Conservation (phyloP, 2,888 invertebrate genomes). For the Eupithecia centaureata region DNA sequence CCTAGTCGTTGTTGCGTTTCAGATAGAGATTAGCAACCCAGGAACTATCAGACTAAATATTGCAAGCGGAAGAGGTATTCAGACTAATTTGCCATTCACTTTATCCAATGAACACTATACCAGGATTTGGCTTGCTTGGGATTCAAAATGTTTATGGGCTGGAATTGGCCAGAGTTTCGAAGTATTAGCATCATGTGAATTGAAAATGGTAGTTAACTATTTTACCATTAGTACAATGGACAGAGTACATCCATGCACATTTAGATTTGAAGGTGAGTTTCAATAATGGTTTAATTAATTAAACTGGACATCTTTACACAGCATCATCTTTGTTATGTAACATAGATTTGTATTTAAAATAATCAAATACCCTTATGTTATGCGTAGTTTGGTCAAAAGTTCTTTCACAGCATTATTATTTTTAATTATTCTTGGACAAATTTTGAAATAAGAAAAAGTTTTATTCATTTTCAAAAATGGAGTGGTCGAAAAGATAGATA, state of each 20-base stretch:
- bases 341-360: too few relatives aligned
- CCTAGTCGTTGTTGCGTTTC: constrained; percentile 15
- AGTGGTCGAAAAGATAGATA: too few relatives aligned
- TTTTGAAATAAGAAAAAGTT: too few relatives aligned
- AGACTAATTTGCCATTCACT: constrained; percentile 16
- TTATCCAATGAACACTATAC: constrained; percentile 60
- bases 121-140: constrained; percentile 81
- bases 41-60: constrained; percentile 49
- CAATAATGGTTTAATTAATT: neutral
- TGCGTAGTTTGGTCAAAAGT: too few relatives aligned
- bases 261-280: constrained; percentile 63
- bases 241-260: constrained; percentile 43
- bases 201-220: constrained; percentile 49
- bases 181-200: neutral
- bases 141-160: constrained; percentile 34
- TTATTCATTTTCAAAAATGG: too few relatives aligned
- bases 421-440: too few relatives aligned
- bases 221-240: constrained; percentile 51
- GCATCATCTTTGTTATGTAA: too few relatives aligned
- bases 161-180: constrained; percentile 21
- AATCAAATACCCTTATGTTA: too few relatives aligned
- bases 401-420: too few relatives aligned
- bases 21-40: constrained; percentile 52
- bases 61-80: constrained; percentile 6
- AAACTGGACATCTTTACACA: too few relatives aligned